These are phyloP conservation scores for Drosophila melanogaster DNA, from an alignment of 1,140 invertebrate species.

Conservation along the genomic window DNA sequence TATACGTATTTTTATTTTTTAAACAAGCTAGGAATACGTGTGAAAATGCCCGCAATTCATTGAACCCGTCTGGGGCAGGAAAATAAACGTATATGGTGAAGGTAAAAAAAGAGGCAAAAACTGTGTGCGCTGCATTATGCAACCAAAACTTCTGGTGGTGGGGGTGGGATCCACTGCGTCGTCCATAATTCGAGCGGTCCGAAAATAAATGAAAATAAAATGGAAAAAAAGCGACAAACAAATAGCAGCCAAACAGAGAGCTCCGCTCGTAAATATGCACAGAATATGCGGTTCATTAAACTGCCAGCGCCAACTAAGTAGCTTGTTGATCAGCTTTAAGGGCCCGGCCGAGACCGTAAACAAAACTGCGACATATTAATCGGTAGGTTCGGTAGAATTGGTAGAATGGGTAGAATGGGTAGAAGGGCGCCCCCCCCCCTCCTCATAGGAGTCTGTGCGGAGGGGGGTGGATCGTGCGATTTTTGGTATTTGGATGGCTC, in stretches of 20 bases:
- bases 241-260: neutral
- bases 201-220: slow-evolving; percentile 6
- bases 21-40: slow-evolving; percentile 47
- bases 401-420: slow-evolving; percentile 3
- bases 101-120: slow-evolving; percentile 26
- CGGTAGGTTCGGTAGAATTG: slow-evolving; percentile 4
- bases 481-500: neutral
- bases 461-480: neutral
- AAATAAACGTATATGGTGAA: too few relatives aligned
- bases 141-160: slow-evolving; percentile 17
- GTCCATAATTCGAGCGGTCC: slow-evolving; percentile 8
- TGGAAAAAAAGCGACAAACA: neutral
- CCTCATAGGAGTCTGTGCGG: neutral
- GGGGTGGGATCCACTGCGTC: slow-evolving; percentile 20
- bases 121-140: slow-evolving; percentile 54
- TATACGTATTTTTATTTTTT: neutral
- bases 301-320: slow-evolving; percentile 23
- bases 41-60: slow-evolving; percentile 70
- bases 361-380: slow-evolving; percentile 68
- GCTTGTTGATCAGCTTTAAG: slow-evolving; percentile 40
- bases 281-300: slow-evolving; percentile 73
- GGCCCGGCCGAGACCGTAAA: slow-evolving; percentile 64
- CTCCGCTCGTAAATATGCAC: slow-evolving; percentile 54
- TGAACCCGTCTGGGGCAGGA: slow-evolving; percentile 50
- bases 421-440: neutral